These are phyloP conservation scores for Melolontha melolontha DNA, from an alignment of 2,888 invertebrate species.

Conservation along the genomic window DNA sequence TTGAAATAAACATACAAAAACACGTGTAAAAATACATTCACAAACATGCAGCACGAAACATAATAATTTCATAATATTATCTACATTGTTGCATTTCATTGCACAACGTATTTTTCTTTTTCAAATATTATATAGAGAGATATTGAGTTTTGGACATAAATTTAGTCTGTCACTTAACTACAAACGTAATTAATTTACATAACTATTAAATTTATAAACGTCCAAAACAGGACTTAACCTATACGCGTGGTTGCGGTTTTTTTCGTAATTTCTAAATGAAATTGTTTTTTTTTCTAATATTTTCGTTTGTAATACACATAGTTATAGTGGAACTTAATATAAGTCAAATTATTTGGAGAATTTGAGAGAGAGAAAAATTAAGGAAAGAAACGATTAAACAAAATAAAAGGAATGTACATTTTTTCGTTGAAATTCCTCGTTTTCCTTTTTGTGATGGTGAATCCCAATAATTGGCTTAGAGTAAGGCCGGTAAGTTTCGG, in stretches of 20 bases:
- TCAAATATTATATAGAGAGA: constrained; percentile 14
- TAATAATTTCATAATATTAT: constrained; percentile 16
- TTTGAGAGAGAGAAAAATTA: constrained; percentile 26
- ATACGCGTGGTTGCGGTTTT: background rate
- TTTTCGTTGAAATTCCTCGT: constrained; percentile 6
- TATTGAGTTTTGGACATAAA: constrained; percentile 13
- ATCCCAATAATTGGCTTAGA: constrained; percentile 9
- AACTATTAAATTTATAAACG: constrained; percentile 7
- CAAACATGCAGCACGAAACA: too few relatives aligned
- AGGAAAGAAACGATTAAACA: background rate
- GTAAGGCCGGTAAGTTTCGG: background rate
- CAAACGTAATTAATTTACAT: constrained; percentile 35
- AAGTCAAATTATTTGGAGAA: constrained; percentile 40
- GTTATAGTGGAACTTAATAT: constrained; percentile 43
- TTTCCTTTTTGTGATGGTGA: constrained; percentile 16
- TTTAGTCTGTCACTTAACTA: constrained; percentile 22
- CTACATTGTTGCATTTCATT: constrained; percentile 16
- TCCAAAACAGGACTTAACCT: background rate
- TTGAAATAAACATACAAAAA: too few relatives aligned
- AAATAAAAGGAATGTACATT: constrained; percentile 13
- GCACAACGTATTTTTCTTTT: constrained; percentile 8
- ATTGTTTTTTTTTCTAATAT: background rate
- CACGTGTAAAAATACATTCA: too few relatives aligned
- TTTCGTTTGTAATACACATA: background rate
- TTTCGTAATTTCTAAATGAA: constrained; percentile 3